Evolutionary conservation across 2,797 vertebrate species (phyloP), one percentile per base, ranked within the genome.

Genomic region (Hydrophis major): DNA sequence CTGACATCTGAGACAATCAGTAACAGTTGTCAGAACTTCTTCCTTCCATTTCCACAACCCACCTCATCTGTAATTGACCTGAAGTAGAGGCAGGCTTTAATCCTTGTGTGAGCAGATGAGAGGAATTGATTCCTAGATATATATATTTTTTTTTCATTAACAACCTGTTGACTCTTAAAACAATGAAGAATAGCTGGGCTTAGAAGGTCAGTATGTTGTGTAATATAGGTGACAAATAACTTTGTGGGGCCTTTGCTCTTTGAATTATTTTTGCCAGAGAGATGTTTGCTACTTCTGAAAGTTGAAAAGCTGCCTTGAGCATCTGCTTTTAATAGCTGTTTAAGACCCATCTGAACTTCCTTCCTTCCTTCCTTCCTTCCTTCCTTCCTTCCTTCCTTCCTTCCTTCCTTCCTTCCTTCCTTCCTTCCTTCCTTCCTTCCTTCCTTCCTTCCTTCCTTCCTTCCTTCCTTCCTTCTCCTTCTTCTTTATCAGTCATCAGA

Each of bases 1-100:
- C 87, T 86, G 25, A 0, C 42, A 20, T 27, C 91, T 95, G 6
- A 0, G 90, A n/a, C 94, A 83, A 92, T 96, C 93, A 12, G 90
- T 90, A 86, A 28, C 66, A 0, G 92, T 95, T 94, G 94, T 94
- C 13, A 1, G 92, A 87, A 95, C 96, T 95, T 94, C 96, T 97
- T 97, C 97, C 96, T 97, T 57, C 66, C 97, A 98, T 97, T 97
- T 95, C 96, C 91, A 89, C 86, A 93, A 91, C 57, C 97, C 94
- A 5, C 97, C 97, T 98, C 98, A 98, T 98, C 98, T 97, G 96
- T 98, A 98, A 98, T 97, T 98, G 97, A 97, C 97, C 98, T 97
- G 97, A 96, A 97, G 96, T 96, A 96, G 96, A 96, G 95, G 96
- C 94, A 92, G 42, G 50, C 96, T 97, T 96, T 98, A 98, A 98